phyloP scores from a whole-genome alignment of 1,140 invertebrate genomes.

The Maniola jurtina region DNA sequence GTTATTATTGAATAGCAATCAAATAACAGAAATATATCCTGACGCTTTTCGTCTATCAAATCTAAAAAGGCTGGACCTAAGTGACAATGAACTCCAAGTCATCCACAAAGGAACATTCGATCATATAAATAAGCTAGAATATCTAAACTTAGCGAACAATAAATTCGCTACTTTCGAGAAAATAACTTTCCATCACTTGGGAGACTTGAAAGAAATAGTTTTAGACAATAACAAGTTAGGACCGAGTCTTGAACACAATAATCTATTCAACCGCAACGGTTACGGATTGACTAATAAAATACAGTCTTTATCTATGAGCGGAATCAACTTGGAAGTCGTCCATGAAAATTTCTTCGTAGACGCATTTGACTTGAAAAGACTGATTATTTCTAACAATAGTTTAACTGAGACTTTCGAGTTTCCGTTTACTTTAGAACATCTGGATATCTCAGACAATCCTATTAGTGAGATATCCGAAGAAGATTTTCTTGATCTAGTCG shows the following conservation, averaged over 20 bases:
- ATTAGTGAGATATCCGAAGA: slow-evolving; percentile 56
- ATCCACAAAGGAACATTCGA: slow-evolving; percentile 72
- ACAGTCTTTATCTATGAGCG: slow-evolving; percentile 53
- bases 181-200: slow-evolving; percentile 68
- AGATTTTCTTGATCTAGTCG: slow-evolving; percentile 59
- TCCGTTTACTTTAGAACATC: slow-evolving; percentile 65
- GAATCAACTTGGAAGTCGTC: slow-evolving; percentile 52
- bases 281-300: slow-evolving; percentile 64
- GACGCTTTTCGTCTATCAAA: slow-evolving; percentile 58
- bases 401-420: slow-evolving; percentile 60
- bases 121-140: slow-evolving; percentile 67
- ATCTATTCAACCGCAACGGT: slow-evolving; percentile 59
- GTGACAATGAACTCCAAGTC: slow-evolving; percentile 70
- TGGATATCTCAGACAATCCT: slow-evolving; percentile 71
- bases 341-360: slow-evolving; percentile 66
- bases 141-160: slow-evolving; percentile 79
- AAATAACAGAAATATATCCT: slow-evolving; percentile 60
- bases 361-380: slow-evolving; percentile 58
- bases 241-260: slow-evolving; percentile 42
- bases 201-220: slow-evolving; percentile 68
- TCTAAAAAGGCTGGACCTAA: slow-evolving; percentile 78
- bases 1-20: slow-evolving; percentile 66
- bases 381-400: slow-evolving; percentile 64
- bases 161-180: slow-evolving; percentile 66
- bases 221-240: slow-evolving; percentile 70